Percentiles rank a stretch among this genome's conserved stretches.
Conservation (phyloP, 2,113 vertebrate genomes). For the Nothocercus nigrocapillus region DNA sequence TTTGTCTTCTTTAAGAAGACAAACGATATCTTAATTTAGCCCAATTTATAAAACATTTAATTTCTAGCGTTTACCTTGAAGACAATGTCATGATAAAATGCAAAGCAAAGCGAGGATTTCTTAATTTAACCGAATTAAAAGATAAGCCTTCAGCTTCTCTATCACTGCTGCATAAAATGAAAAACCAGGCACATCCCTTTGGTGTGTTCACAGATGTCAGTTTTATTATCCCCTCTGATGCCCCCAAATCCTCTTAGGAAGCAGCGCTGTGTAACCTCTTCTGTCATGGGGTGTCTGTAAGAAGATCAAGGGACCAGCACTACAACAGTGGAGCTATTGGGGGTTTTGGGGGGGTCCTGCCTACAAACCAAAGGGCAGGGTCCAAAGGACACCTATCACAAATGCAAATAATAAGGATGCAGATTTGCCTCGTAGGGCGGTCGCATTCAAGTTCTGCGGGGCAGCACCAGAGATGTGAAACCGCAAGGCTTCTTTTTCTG, state of each 20-base stretch:
- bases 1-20: slow-evolving; percentile 44
- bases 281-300: background rate
- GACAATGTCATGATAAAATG: background rate
- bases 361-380: background rate
- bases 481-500: background rate
- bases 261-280: background rate
- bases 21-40: slow-evolving; percentile 40
- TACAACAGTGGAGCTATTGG: rapidly evolving
- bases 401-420: background rate
- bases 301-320: background rate
- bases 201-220: background rate
- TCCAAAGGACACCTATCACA: rapidly evolving
- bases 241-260: slow-evolving; percentile 36
- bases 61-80: slow-evolving; percentile 38
- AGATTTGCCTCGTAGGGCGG: background rate
- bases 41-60: slow-evolving; percentile 22
- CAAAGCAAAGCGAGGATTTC: slow-evolving; percentile 26
- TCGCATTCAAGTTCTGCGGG: rapidly evolving
- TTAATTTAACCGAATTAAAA: slow-evolving; percentile 61
- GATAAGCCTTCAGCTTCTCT: slow-evolving; percentile 41
- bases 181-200: background rate
- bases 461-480: background rate
- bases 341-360: background rate
- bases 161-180: background rate
- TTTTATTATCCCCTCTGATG: slow-evolving; percentile 29